phyloP scores from a whole-genome alignment of 2,888 invertebrate genomes.

The Thera britannica region DNA sequence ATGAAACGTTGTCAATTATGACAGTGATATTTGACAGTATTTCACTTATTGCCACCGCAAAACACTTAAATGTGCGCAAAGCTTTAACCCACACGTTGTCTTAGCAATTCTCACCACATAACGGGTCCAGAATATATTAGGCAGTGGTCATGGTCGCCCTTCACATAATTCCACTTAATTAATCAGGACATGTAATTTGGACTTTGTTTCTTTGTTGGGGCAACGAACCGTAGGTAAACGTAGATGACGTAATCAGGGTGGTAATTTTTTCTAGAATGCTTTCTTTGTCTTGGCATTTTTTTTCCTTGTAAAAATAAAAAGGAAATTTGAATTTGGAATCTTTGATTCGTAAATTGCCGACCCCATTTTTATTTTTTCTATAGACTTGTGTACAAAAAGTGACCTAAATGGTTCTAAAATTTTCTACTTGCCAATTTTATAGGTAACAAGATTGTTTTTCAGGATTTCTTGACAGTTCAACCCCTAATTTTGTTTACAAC shows the following conservation, averaged over 20 bases:
- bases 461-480: background rate
- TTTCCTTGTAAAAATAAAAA: no score
- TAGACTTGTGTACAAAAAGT: no score
- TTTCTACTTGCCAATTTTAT: no score
- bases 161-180: constrained; percentile 42
- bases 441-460: background rate
- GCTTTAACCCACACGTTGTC: constrained; percentile 21
- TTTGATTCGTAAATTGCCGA: no score
- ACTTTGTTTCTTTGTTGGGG: constrained; percentile 32
- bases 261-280: background rate
- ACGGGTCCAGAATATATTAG: constrained; percentile 42
- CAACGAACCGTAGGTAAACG: constrained; percentile 10
- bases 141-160: constrained; percentile 34
- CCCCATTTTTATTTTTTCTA: no score
- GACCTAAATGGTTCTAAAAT: no score
- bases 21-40: no score
- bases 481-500: constrained; percentile 15
- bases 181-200: constrained; percentile 42
- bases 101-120: constrained; percentile 40
- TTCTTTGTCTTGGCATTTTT: no score
- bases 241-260: constrained; percentile 3
- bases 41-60: no score
- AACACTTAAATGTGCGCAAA: no score
- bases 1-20: no score
- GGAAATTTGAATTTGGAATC: no score